These are phyloP conservation scores for Leptatherina wallacei DNA, from an alignment of 2,797 vertebrate species.

Conservation along the genomic window DNA sequence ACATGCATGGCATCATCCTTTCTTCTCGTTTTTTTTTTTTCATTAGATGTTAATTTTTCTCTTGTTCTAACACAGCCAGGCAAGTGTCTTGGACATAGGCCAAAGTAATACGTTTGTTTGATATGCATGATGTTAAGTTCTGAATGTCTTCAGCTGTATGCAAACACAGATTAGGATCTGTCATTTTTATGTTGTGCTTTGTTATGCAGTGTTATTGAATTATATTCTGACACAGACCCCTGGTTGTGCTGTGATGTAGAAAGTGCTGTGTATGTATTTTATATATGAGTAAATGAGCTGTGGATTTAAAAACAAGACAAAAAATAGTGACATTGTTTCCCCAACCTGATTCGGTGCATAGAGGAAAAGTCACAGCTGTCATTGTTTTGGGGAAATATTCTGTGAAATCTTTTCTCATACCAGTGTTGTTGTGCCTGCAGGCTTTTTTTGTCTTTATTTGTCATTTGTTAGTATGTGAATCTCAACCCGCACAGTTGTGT, in stretches of 20 bases:
- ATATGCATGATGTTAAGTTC: conserved; percentile 45
- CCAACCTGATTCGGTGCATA: conserved; percentile 10
- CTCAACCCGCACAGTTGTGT: conserved; percentile 18
- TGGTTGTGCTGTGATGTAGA: neutral
- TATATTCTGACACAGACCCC: neutral
- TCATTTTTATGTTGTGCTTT: conserved; percentile 38
- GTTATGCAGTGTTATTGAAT: conserved; percentile 31
- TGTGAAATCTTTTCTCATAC: conserved; percentile 26
- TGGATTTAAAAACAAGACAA: neutral
- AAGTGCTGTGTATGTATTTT: conserved; percentile 6
- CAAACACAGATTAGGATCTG: conserved; percentile 28
- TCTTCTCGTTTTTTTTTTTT: conserved; percentile 26
- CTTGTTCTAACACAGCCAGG: conserved; percentile 26
- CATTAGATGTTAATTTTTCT: conserved; percentile 35
- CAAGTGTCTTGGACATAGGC: conserved; percentile 28
- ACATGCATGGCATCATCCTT: conserved; percentile 4
- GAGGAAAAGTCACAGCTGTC: conserved; percentile 24
- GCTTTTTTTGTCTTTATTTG: conserved; percentile 41
- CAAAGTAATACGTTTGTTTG: conserved; percentile 40
- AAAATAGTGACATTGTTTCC: too few relatives aligned
- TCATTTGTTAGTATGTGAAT: conserved; percentile 55
- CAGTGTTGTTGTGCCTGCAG: conserved; percentile 44
- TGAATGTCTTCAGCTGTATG: conserved; percentile 40
- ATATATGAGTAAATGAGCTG: neutral
- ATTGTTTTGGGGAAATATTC: conserved; percentile 30